phyloP scores from a whole-genome alignment of 2,797 vertebrate genomes.

The Passerculus sandwichensis region DNA sequence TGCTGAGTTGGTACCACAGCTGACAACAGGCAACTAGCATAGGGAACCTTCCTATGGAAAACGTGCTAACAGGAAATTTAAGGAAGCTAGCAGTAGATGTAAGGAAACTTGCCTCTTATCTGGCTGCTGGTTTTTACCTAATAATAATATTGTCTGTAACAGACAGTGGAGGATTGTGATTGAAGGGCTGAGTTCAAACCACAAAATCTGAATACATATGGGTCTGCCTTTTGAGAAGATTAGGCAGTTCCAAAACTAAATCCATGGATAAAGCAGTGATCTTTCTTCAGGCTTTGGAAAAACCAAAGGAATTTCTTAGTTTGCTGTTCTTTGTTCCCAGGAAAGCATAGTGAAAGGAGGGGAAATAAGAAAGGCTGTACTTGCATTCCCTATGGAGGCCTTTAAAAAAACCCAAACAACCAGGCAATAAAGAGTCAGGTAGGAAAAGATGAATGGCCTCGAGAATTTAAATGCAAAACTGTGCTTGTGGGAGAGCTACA shows the following conservation, averaged over 20 bases:
- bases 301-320: conserved; percentile 57
- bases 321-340: conserved; percentile 54
- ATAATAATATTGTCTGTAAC: neutral
- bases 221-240: conserved; percentile 38
- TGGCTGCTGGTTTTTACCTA: neutral
- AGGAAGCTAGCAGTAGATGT: neutral
- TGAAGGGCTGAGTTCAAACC: conserved; percentile 14
- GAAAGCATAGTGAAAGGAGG: conserved; percentile 35
- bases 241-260: conserved; percentile 35
- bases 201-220: conserved; percentile 40
- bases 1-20: neutral
- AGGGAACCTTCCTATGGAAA: neutral
- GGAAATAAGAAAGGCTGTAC: conserved; percentile 12
- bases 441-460: conserved; percentile 49
- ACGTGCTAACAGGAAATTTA: neutral
- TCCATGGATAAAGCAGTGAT: conserved; percentile 27
- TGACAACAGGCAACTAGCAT: neutral
- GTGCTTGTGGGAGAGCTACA: conserved; percentile 10
- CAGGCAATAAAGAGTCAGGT: conserved; percentile 39
- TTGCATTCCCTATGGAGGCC: neutral
- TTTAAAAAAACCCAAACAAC: neutral
- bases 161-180: conserved; percentile 15
- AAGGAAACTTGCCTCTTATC: neutral
- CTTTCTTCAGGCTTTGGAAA: conserved; percentile 27
- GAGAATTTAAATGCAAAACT: conserved; percentile 52